Base-by-base conservation (phyloP, 2,888 invertebrate genomes). In the Lymantria monacha region DNA sequence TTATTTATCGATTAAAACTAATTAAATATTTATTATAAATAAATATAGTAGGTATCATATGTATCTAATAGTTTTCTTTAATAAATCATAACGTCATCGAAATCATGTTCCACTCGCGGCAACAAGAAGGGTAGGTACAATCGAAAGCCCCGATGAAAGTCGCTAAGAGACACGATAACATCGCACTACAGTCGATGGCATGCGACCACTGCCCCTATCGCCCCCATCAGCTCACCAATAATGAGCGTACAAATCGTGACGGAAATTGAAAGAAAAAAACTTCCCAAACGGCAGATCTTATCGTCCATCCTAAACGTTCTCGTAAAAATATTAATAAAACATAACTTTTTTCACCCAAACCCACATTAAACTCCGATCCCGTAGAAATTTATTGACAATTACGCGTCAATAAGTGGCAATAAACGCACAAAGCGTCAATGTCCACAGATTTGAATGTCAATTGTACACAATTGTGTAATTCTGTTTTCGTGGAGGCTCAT, bases 301-400 rank as follows among this genome's bases (percentile, higher is more conserved):
- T 90, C 90, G 78, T 51, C 68, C 74, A 66, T 76, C 81, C 88
- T 91, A 91, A 91, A 90, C 87, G 89, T 76, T 91, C 90, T 89
- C 89, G 89, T 91, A 91, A 91, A 89, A 91, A 91, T 91, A 91
- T 91, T 91, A 91, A 91, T 91, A 91, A 91, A 91, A 91, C 86
- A 89, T 88, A 89, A 90, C 88, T 89, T 91, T 90, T 91, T 88
- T 69, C 85, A 88, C 90, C 85, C 87, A 91, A 90, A 90, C 91
- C 91, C 91, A 91, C 90, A 91, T 91, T 90, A 88, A 89, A 85
- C 79, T 85, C 81, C 83, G 81, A 85, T 89, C 91, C 90, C 88
- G 85, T 88, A 87, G 87, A 79, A 89, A 90, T 91, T 90, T 91
- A 91, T 91, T 89, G 90, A 87, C 90, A 91, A 91, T 91, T 91